phyloP scores from a whole-genome alignment of 2,888 invertebrate genomes.

The Cantharis rufa region DNA sequence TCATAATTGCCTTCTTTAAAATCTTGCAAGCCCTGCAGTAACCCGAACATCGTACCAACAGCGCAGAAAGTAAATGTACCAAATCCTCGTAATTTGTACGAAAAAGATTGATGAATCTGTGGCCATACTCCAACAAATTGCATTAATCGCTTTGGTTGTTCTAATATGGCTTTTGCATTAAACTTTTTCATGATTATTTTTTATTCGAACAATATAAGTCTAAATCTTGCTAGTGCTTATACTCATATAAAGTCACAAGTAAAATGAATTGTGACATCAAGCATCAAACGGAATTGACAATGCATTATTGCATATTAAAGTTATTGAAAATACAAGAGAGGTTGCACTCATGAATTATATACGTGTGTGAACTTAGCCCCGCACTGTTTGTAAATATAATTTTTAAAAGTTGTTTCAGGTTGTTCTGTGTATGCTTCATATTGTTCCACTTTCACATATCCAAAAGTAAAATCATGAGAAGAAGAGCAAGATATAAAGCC shows the following conservation, averaged over 20 bases:
- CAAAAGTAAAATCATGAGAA: no score
- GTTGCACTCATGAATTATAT: neutral
- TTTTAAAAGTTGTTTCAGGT: no score
- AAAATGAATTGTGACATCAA: neutral
- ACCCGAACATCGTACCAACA: accelerated
- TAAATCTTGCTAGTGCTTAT: neutral
- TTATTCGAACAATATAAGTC: no score
- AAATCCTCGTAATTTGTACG: neutral
- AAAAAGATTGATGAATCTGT: neutral
- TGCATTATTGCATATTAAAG: neutral
- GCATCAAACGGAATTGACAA: neutral
- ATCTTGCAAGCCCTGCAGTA: neutral
- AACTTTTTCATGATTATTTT: neutral
- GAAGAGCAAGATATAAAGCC: no score
- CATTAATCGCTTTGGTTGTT: neutral
- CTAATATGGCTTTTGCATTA: neutral
- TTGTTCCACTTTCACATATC: no score
- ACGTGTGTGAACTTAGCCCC: no score
- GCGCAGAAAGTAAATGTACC: neutral
- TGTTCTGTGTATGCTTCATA: no score
- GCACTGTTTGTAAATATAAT: no score
- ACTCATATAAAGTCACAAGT: neutral
- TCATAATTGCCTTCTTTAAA: neutral
- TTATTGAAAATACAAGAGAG: neutral
- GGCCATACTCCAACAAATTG: neutral